A percentile compares a stretch with the other conserved stretches of the same genome.
phyloP scores from a whole-genome alignment of 2,113 vertebrate species.

The Nothoprocta perdicaria region DNA sequence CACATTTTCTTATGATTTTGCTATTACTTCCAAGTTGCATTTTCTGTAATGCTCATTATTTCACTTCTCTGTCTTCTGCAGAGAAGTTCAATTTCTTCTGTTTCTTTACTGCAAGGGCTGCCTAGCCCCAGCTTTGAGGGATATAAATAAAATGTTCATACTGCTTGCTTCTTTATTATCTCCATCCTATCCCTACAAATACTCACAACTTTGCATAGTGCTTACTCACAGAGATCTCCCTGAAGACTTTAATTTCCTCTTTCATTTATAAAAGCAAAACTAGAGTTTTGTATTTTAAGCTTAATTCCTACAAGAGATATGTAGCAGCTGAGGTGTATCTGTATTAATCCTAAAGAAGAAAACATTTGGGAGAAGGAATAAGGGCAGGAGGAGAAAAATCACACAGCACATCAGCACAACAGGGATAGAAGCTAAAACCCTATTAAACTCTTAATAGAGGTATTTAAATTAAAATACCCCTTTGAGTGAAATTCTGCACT shows the following conservation, averaged over 20 bases:
- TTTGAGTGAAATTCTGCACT: slow-evolving; percentile 54
- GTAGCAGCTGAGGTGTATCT: neutral
- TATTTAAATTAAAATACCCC: slow-evolving; percentile 57
- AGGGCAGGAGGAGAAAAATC: neutral
- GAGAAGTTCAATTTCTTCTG: neutral
- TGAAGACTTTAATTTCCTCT: neutral
- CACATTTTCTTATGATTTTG: neutral
- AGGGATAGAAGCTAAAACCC: neutral
- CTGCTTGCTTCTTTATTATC: neutral
- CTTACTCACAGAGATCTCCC: neutral
- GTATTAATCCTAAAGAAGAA: neutral
- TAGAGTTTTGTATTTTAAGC: neutral
- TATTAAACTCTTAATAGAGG: slow-evolving; percentile 44
- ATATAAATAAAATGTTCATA: neutral
- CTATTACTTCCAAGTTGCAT: neutral
- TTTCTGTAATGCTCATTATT: neutral
- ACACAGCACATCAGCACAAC: neutral
- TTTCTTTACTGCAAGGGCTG: neutral
- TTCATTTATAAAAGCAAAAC: neutral
- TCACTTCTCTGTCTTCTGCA: neutral
- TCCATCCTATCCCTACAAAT: neutral
- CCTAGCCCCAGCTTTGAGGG: neutral
- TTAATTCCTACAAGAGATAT: neutral
- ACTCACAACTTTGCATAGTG: neutral
- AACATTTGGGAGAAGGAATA: neutral